Conservation (phyloP, 2,113 vertebrate species). For the Neotoma lepida region DNA sequence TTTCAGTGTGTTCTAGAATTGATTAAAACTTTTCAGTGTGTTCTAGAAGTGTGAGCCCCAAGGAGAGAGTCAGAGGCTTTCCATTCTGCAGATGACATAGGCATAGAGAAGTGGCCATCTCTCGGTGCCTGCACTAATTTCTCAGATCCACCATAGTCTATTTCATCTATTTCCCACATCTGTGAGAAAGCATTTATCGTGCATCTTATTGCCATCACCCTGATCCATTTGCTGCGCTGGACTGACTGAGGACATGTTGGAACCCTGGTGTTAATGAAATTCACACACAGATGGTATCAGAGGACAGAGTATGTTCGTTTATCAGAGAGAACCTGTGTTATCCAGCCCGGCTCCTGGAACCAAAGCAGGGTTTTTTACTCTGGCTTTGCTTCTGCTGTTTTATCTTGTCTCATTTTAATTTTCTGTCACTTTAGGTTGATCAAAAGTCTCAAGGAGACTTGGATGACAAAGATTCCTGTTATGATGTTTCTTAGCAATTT, state of each 20-base stretch:
- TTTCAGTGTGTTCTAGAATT: not conserved
- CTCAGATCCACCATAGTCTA: not conserved
- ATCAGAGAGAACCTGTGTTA: not conserved
- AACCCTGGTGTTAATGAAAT: not conserved
- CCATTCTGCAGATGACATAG: not conserved
- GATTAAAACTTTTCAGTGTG: not conserved
- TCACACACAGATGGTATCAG: not conserved
- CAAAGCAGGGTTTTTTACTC: not conserved
- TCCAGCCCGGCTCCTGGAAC: not conserved
- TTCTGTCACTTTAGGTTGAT: conserved; percentile 77
- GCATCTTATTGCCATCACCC: not conserved
- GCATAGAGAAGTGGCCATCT: not conserved
- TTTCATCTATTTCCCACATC: not conserved
- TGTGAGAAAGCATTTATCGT: not conserved
- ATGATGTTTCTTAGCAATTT: conserved; percentile 73
- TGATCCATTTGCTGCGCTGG: not conserved
- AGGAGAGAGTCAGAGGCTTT: not conserved
- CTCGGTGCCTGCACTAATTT: not conserved
- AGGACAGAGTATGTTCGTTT: not conserved
- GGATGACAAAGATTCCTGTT: not conserved
- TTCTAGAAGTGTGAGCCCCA: not conserved
- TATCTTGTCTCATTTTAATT: conserved; percentile 18
- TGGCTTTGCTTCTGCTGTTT: not conserved
- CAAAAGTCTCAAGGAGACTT: conserved; percentile 64
- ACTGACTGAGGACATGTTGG: not conserved